Conservation (phyloP, 2,888 invertebrate genomes). For the Brassicogethes aeneus region DNA sequence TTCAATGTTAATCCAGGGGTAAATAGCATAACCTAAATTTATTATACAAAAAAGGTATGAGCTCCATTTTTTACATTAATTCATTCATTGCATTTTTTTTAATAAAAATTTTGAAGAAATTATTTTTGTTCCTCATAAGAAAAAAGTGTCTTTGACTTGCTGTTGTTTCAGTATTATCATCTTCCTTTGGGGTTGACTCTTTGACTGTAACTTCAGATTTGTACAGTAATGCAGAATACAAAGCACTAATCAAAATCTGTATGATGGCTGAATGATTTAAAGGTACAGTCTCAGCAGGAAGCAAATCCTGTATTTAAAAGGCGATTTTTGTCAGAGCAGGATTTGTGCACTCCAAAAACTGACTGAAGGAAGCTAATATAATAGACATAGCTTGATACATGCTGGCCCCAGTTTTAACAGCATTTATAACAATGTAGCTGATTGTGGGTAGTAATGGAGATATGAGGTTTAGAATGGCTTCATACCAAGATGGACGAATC, state of each 20-base stretch:
- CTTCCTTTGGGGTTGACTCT: constrained; percentile 20
- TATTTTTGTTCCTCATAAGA: no score
- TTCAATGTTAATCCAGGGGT: no score
- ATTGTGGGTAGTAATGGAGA: constrained; percentile 55
- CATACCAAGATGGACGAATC: constrained; percentile 67
- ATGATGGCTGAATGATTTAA: constrained; percentile 62
- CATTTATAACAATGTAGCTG: constrained; percentile 58
- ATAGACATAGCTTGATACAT: constrained; percentile 76
- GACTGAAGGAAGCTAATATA: constrained; percentile 59
- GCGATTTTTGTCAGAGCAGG: constrained; percentile 46
- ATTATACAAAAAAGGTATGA: no score
- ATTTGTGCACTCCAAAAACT: constrained; percentile 61
- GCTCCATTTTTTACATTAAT: no score
- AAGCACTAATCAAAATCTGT: constrained; percentile 59
- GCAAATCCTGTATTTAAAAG: constrained; percentile 53
- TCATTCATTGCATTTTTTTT: no score
- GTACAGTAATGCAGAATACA: constrained; percentile 57
- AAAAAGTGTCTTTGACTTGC: no score
- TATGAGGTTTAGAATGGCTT: constrained; percentile 58
- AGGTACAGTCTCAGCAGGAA: constrained; percentile 63
- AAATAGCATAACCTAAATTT: no score
- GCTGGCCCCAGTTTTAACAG: constrained; percentile 64
- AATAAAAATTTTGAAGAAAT: no score
- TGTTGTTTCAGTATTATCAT: no score
- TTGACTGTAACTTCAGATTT: constrained; percentile 40